phyloP scores from a whole-genome alignment of 35 echinoderm and acorn worm genomes.

The Apostichopus californicus region DNA sequence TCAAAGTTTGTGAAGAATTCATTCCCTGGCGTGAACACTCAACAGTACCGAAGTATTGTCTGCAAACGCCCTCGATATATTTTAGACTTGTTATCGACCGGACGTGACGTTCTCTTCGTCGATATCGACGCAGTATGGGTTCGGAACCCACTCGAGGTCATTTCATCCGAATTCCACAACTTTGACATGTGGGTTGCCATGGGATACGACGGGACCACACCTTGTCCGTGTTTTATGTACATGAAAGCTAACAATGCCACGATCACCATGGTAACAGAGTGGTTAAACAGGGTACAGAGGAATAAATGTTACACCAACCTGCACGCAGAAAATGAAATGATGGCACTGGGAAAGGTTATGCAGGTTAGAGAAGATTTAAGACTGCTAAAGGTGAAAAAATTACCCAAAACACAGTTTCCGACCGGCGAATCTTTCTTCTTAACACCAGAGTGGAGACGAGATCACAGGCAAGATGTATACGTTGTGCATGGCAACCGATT shows the following conservation, averaged over 20 bases:
- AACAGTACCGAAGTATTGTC: constrained; percentile 4
- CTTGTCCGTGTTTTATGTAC: constrained; percentile 65
- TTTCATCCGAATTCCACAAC: not conserved
- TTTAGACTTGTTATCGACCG: constrained; percentile 3
- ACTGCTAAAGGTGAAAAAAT: constrained; percentile 27
- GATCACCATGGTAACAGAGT: constrained; percentile 36
- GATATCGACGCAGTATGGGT: constrained; percentile 65
- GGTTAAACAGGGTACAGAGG: not conserved
- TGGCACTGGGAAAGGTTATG: constrained; percentile 54
- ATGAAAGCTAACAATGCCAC: constrained; percentile 35
- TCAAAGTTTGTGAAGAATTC: not conserved
- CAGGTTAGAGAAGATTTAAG: not conserved
- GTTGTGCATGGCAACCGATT: constrained; percentile 62
- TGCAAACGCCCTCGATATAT: constrained; percentile 9
- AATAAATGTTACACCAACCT: constrained; percentile 5
- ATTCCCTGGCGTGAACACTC: not conserved
- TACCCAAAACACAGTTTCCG: constrained; percentile 50
- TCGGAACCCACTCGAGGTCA: constrained; percentile 42
- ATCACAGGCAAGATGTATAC: constrained; percentile 13
- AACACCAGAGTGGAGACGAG: constrained; percentile 15
- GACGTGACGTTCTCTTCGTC: constrained; percentile 52
- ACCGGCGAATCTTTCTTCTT: constrained; percentile 60
- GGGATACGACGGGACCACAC: constrained; percentile 42
- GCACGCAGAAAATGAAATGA: constrained; percentile 54
- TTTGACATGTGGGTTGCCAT: constrained; percentile 63